Evolutionary conservation across 2,888 invertebrate species (phyloP).

Genomic region (Napeogenes inachia): DNA sequence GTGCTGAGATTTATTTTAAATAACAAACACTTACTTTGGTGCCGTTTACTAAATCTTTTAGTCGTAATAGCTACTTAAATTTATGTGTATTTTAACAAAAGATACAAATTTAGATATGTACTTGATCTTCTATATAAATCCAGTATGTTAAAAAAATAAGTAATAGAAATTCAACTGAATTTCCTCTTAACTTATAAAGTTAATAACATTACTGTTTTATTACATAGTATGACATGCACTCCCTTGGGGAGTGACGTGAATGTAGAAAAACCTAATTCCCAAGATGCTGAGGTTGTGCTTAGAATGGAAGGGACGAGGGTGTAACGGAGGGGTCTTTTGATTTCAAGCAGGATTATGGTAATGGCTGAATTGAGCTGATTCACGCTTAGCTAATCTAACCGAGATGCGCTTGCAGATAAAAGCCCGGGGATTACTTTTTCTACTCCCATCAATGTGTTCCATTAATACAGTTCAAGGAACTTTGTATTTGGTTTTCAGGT

Average conservation of each 20-base stretch:
- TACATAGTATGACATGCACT: background rate
- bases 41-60: background rate
- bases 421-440: slow-evolving; percentile 17
- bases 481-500: background rate
- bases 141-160: background rate
- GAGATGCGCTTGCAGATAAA: slow-evolving; percentile 30
- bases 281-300: slow-evolving; percentile 25
- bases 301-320: slow-evolving; percentile 17
- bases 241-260: slow-evolving; percentile 2
- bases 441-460: background rate
- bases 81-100: background rate
- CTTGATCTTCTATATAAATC: too few species aligned
- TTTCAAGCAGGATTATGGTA: slow-evolving; percentile 35
- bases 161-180: background rate
- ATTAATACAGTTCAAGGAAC: background rate
- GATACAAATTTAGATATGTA: background rate
- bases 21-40: slow-evolving; percentile 5
- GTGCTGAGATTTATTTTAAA: slow-evolving; percentile 15
- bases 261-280: slow-evolving; percentile 24
- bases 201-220: slow-evolving; percentile 2
- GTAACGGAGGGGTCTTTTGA: slow-evolving; percentile 28
- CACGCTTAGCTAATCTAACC: slow-evolving; percentile 33
- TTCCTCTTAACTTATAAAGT: background rate
- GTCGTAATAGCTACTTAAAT: background rate
- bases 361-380: slow-evolving; percentile 35